Evolutionary conservation across 1,140 invertebrate species (phyloP), one percentile per base, ranked within the genome.

Genomic region (Scylla paramamosain): DNA sequence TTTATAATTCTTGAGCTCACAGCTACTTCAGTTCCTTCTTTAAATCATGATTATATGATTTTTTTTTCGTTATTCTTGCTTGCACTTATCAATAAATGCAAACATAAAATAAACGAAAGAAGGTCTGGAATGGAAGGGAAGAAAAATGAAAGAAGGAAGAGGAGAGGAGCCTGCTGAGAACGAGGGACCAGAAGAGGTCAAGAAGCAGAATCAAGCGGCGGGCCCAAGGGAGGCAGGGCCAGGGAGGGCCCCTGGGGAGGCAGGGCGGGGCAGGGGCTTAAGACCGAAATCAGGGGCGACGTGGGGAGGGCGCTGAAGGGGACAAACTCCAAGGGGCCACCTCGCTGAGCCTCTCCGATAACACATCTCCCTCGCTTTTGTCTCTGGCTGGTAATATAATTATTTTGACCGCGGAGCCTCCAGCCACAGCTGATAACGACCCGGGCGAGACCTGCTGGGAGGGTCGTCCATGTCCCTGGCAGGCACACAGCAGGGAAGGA

Each of bases 331-430:
- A n/a, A 77, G 67, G 67, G n/a, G 52, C 52, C 25, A 20, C 67
- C 67, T 25, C 20, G 67, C 25, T 77, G 67, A 77, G 25, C 67
- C 67, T 77, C 67, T n/a, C 67, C n/a, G 67, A 77, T 77, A 77
- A 77, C 67, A n/a, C 88, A 90, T 20, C 45, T 45, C 48, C 88
- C 48, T 45, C 88, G 88, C 45, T 52, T 90, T 90, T 90, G 88
- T 90, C 48, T 90, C 88, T 46, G 45, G 88, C 39, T 31, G 48
- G 88, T 90, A 90, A 90, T 90, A 48, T 46, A 90, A 90, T 90
- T 90, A 90, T 90, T 90, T 90, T 90, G 88, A 90, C 88, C 88
- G 88, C 88, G 28, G 88, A 90, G 39, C 45, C 88, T 45, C 48
- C 88, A 52, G 88, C 32, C 88, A 46, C 48, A 46, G 45, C 45